Conservation (phyloP, 2,113 vertebrate species). For the cattle (Bos taurus) region ARS-UCD2.0 NC_037333.1:53809001-53809500, state of each 20-base stretch:
- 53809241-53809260: not conserved
- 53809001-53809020: not conserved
- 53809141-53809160: fast-evolving
- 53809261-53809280: not conserved
- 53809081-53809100: not conserved
- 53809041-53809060: not conserved
- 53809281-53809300: not conserved
- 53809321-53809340: not conserved
- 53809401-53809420: not conserved
- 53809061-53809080: not conserved
- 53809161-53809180: fast-evolving
- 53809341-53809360: not conserved
- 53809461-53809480: not conserved
- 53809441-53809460: not conserved
- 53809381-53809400: not conserved
- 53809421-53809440: not conserved
- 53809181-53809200: fast-evolving
- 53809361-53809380: not conserved
- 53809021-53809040: not conserved
- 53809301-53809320: not conserved
- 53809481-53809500: not conserved
- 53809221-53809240: fast-evolving
- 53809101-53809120: fast-evolving
- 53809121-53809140: fast-evolving
- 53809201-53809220: fast-evolving